These are phyloP conservation scores for Pristionchus entomophagus DNA, from an alignment of 2,888 invertebrate genomes.

Conservation along the genomic window DNA sequence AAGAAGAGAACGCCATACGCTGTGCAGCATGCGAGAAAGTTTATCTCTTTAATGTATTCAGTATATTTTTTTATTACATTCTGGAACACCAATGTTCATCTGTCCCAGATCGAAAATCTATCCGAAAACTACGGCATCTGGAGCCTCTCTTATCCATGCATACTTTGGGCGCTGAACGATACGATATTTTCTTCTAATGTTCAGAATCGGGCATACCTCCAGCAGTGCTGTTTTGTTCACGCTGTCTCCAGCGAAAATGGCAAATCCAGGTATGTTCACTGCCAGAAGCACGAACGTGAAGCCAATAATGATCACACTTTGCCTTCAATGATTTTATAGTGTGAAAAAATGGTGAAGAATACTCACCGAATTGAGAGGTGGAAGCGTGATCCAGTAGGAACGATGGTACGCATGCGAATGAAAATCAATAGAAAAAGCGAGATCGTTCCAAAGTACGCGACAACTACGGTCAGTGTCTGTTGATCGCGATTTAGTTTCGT, in stretches of 20 bases:
- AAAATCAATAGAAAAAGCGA: background rate
- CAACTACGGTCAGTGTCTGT: background rate
- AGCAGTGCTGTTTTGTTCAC: background rate
- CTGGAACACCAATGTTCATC: background rate
- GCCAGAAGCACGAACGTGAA: background rate
- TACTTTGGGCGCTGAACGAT: background rate
- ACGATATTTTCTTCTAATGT: background rate
- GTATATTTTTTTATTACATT: background rate
- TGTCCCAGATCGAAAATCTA: background rate
- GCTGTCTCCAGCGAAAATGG: background rate
- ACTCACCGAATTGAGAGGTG: no score
- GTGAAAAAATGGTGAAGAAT: no score
- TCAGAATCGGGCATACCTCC: background rate
- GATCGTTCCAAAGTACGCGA: background rate
- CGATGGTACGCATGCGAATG: background rate
- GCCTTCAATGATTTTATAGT: background rate
- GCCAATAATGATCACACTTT: background rate
- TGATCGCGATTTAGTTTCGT: background rate
- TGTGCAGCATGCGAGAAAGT: background rate
- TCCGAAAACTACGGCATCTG: background rate
- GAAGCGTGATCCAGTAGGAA: background rate
- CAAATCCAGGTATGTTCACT: background rate
- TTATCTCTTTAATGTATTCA: background rate
- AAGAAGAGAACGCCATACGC: background rate
- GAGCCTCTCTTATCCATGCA: background rate